Base-by-base conservation (phyloP, 2,888 invertebrate genomes). In the Morpho achilles region DNA sequence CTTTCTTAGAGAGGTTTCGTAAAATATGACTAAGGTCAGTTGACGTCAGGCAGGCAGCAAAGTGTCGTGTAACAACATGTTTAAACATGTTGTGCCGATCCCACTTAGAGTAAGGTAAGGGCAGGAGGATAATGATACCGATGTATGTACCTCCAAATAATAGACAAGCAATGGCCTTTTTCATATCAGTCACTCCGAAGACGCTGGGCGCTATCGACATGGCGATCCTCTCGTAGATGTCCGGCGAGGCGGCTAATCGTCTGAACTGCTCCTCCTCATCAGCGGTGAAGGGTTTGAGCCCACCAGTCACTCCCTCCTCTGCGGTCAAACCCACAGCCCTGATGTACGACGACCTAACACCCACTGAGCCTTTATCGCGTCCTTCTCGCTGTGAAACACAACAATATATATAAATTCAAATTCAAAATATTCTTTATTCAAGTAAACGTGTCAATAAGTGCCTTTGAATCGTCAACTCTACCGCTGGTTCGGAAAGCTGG, bases 141-240 rank as follows among this genome's bases (percentile, higher is more conserved):
- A 32, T 32, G 1, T 41, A 16, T n/a, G 53, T 72, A 91, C 97
- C 99, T 69, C 99, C 99, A 90, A 99, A 99, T 45, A 99, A 87
- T 62, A 99, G 91, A 73, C 98, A 97, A 8, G 98, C 96, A 58
- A 99, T 97, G 3, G 99, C 97, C 83, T 98, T 99, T 82, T 99
- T 99, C 69, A 99, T 98, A 79, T 99, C 99, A 1, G 91, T 80
- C 22, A 95, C 96, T 0, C 99, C 99, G 79, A 94, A 99, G 67
- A 99, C 99, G 67, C 99, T 99, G 0, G 99, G 99, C 0, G 99
- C 99, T 73, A 99, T 95, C 53, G 98, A 98, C 69, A 92, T 94
- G 0, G 98, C 93, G 58, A 99, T 92, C 58, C 95, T 93, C 2
- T 99, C 98, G 77, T 98, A 98, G 50, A 98, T 93, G 79, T 98